Conservation (phyloP, 2,888 invertebrate species). For the Formica aserva region DNA sequence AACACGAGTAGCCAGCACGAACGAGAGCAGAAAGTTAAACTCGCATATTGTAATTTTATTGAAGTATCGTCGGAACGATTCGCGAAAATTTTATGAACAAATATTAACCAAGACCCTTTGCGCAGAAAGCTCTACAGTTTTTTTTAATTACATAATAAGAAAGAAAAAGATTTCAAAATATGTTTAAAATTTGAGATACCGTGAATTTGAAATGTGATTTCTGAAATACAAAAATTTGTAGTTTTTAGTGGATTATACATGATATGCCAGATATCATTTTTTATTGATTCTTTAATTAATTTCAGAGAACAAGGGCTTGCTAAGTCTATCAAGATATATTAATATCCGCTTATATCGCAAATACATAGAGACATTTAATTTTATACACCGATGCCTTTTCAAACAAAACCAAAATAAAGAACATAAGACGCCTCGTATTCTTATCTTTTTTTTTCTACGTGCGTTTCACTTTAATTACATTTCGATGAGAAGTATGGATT, state of each 20-base stretch:
- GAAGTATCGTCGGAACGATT: not conserved
- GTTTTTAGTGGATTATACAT: not conserved
- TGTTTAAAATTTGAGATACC: not conserved
- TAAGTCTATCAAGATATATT: not conserved
- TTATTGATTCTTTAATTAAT: not conserved
- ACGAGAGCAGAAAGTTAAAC: not conserved
- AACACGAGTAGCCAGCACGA: not conserved
- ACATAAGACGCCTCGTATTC: not conserved
- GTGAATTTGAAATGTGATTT: not conserved
- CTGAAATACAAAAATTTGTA: not conserved
- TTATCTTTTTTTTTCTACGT: not conserved
- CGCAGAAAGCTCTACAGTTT: not conserved
- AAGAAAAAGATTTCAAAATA: not conserved
- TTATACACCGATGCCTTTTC: not conserved
- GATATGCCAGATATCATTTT: not conserved
- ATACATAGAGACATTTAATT: not conserved
- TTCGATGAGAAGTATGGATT: not conserved
- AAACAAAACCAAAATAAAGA: not conserved
- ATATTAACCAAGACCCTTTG: constrained; percentile 6
- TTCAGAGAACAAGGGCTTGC: not conserved
- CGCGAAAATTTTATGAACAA: not conserved
- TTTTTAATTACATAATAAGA: not conserved
- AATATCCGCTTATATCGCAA: not conserved
- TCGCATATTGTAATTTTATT: constrained; percentile 18
- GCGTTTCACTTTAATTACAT: not conserved